Evolutionary conservation across 2,797 vertebrate species (phyloP).

Genomic region (Anguilla pacifica): DNA sequence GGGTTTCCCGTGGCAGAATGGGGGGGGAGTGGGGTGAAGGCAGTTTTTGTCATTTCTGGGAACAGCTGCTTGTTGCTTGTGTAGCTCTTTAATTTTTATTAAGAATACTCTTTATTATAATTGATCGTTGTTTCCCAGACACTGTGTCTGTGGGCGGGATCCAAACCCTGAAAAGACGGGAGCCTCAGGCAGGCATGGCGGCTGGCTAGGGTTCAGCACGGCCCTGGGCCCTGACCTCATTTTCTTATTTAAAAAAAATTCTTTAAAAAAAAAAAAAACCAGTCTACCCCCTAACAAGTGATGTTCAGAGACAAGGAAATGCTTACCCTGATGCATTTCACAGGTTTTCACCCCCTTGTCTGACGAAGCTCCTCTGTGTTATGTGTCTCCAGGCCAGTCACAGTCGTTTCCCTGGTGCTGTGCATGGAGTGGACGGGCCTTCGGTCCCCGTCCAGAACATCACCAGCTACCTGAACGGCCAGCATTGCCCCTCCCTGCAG

Average conservation of each 20-base stretch:
- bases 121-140: neutral
- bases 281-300: neutral
- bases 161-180: neutral
- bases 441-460: constrained; percentile 80
- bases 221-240: no score
- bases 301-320: neutral
- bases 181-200: neutral
- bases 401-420: constrained; percentile 85
- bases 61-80: neutral
- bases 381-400: constrained; percentile 79
- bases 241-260: neutral
- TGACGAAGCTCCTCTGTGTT: neutral
- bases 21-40: no score
- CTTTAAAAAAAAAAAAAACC: neutral
- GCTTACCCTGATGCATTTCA: neutral
- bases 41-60: neutral
- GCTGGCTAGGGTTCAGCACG: no score
- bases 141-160: neutral
- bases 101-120: neutral
- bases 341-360: neutral
- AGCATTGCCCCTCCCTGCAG: constrained; percentile 80
- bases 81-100: neutral
- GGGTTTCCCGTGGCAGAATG: no score
- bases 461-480: constrained; percentile 86
- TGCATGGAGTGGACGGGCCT: constrained; percentile 85